Evolutionary conservation across 1,140 invertebrate species (phyloP).

Genomic region (Microplitis demolitor): DNA sequence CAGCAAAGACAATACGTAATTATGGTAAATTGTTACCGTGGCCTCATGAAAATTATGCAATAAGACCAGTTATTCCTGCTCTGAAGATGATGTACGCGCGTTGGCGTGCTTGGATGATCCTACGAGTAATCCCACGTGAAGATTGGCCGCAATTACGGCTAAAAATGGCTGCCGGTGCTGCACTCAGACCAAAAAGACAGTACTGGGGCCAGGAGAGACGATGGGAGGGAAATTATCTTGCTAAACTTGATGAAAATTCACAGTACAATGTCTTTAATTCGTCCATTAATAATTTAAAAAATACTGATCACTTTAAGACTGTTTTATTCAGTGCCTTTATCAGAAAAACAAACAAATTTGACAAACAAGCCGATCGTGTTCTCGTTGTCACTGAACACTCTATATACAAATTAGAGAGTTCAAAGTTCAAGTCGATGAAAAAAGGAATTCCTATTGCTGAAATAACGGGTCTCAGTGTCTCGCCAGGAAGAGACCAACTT

Average conservation of each 20-base stretch:
- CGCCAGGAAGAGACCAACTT: conserved; percentile 85
- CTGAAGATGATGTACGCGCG: conserved; percentile 71
- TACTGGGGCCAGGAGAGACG: conserved; percentile 83
- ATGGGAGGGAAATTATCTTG: conserved; percentile 94
- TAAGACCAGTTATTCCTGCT: conserved; percentile 65
- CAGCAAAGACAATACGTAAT: conserved; percentile 68
- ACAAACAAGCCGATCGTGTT: conserved; percentile 88
- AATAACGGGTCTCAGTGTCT: conserved; percentile 81
- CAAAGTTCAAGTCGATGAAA: conserved; percentile 86
- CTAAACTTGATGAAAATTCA: conserved; percentile 77
- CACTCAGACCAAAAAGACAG: conserved; percentile 73
- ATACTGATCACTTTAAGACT: conserved; percentile 73
- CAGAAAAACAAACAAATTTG: conserved; percentile 65
- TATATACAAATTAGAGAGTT: conserved; percentile 88
- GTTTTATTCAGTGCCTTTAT: conserved; percentile 61
- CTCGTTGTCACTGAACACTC: conserved; percentile 85
- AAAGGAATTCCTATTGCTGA: conserved; percentile 80
- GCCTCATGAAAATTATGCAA: conserved; percentile 76
- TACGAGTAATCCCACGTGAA: conserved; percentile 77
- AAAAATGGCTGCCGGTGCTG: conserved; percentile 82
- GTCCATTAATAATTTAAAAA: conserved; percentile 73
- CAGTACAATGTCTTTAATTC: conserved; percentile 72
- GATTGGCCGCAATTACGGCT: conserved; percentile 85
- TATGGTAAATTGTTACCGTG: conserved; percentile 82
- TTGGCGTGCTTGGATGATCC: conserved; percentile 88